These are phyloP conservation scores for Chymomyza fuscimana DNA, from an alignment of 2,888 invertebrate species.

Conservation along the genomic window DNA sequence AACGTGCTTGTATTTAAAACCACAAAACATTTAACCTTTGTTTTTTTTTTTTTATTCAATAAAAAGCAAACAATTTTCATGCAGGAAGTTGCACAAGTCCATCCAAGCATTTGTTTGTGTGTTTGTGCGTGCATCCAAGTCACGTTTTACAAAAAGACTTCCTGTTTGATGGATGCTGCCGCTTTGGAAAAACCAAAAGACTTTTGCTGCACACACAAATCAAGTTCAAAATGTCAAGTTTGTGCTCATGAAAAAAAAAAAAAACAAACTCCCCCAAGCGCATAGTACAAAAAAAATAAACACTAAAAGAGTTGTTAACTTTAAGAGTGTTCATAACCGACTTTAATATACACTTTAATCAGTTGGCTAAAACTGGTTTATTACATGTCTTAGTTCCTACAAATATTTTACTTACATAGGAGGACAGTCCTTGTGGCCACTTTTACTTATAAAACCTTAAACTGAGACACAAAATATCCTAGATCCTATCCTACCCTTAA, in stretches of 20 bases:
- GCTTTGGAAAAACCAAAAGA: constrained; percentile 1
- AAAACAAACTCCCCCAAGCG: constrained; percentile 31
- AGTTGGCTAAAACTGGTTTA: too few species aligned
- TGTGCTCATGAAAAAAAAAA: constrained; percentile 14
- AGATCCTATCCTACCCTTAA: too few species aligned
- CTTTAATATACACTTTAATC: too few species aligned
- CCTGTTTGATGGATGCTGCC: constrained; percentile 34
- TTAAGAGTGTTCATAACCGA: too few species aligned
- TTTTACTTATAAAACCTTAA: too few species aligned
- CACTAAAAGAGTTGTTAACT: too few species aligned
- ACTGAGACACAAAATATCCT: too few species aligned
- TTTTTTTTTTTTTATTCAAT: neutral
- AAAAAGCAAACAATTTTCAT: neutral
- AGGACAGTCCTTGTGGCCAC: too few species aligned
- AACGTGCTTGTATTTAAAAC: neutral
- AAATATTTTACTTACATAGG: too few species aligned
- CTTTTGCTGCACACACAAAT: constrained; percentile 23
- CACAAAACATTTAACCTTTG: neutral
- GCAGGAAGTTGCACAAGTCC: neutral
- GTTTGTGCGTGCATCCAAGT: constrained; percentile 26
- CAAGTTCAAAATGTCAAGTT: constrained; percentile 74
- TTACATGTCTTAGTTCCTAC: too few species aligned
- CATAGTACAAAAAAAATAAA: neutral
- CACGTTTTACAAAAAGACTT: constrained; percentile 49
- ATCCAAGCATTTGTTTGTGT: neutral